Percentiles rank a stretch among this genome's conserved stretches.
Evolutionary conservation across 2,888 invertebrate species (phyloP).

Genomic region (Aproaerema taeniolella): DNA sequence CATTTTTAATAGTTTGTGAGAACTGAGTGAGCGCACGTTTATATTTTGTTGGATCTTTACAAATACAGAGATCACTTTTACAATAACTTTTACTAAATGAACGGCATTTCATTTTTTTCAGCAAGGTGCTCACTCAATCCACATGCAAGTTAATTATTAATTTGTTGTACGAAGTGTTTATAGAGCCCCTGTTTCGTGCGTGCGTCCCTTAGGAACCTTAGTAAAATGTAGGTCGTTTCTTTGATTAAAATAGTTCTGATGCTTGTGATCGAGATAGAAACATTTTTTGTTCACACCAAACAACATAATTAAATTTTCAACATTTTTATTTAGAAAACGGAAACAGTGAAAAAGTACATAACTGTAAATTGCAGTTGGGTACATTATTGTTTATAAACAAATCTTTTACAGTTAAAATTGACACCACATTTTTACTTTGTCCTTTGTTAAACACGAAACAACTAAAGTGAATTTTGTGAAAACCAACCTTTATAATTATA

Average conservation of each 20-base stretch:
- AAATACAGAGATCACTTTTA: neutral
- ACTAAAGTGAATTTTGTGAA: no score
- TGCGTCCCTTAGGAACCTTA: no score
- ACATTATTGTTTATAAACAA: constrained; percentile 67
- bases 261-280: no score
- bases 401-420: constrained; percentile 60
- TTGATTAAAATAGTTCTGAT: no score
- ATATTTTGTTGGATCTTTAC: constrained; percentile 6
- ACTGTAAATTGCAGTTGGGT: constrained; percentile 74
- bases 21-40: constrained; percentile 7
- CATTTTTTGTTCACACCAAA: no score
- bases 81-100: neutral
- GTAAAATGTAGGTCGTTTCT: no score
- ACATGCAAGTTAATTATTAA: neutral
- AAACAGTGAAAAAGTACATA: constrained; percentile 78
- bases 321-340: constrained; percentile 77
- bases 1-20: constrained; percentile 1
- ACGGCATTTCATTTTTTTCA: neutral
- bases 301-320: constrained; percentile 47
- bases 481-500: no score
- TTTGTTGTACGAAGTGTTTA: no score
- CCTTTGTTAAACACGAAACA: constrained; percentile 25
- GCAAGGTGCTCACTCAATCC: neutral
- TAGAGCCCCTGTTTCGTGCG: no score
- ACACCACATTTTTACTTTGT: constrained; percentile 56